These are phyloP conservation scores for Platyura marginata DNA, from an alignment of 1,140 invertebrate species.

Conservation along the genomic window DNA sequence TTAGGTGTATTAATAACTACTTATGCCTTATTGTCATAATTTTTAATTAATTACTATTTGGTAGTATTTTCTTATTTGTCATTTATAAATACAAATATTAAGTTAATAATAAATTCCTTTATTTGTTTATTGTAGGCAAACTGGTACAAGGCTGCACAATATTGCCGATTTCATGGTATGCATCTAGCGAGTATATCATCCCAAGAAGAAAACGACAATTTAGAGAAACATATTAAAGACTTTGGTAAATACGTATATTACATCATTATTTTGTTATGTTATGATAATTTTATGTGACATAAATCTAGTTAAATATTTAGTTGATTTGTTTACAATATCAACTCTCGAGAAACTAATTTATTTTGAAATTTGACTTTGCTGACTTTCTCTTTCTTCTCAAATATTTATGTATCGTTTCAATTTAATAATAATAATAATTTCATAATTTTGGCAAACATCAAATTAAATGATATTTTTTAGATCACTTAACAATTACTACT, in stretches of 20 bases:
- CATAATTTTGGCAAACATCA: too few species aligned
- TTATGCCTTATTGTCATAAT: too few species aligned
- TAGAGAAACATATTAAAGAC: conserved; percentile 67
- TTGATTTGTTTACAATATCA: neutral
- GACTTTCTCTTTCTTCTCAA: neutral
- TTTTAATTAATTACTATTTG: too few species aligned
- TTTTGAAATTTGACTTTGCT: neutral
- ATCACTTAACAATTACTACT: too few species aligned
- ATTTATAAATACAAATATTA: too few species aligned
- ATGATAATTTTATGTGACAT: too few species aligned
- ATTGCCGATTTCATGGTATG: conserved; percentile 81
- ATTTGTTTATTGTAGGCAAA: conserved; percentile 80
- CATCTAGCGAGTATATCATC: conserved; percentile 73
- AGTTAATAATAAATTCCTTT: too few species aligned
- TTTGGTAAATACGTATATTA: conserved; percentile 35
- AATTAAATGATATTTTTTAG: too few species aligned
- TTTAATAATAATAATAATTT: too few species aligned
- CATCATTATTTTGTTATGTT: neutral
- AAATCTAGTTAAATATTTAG: neutral
- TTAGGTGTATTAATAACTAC: too few species aligned
- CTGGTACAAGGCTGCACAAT: conserved; percentile 81
- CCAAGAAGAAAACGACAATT: conserved; percentile 71
- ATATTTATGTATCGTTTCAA: too few species aligned
- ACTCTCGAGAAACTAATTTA: neutral
- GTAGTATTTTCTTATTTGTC: too few species aligned